Percentiles rank a stretch among this genome's conserved stretches.
These are phyloP conservation scores for Gambusia affinis DNA, from an alignment of 2,113 vertebrate species.

Conservation along the genomic window DNA sequence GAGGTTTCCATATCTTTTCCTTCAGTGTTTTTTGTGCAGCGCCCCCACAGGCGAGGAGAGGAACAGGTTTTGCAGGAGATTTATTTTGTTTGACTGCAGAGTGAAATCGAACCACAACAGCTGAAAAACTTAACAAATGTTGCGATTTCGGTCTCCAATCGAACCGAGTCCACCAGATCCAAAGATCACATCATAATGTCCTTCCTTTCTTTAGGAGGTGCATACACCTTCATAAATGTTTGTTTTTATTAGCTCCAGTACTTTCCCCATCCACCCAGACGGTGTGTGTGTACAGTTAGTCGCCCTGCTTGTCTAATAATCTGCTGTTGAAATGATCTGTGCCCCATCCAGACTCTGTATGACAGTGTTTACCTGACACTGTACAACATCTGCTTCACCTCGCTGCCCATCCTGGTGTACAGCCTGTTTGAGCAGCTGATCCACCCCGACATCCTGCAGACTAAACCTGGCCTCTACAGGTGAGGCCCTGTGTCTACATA, in stretches of 20 bases:
- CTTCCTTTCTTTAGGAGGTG: neutral
- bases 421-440: slow-evolving; percentile 98
- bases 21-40: too few species aligned
- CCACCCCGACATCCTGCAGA: slow-evolving; percentile 92
- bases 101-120: too few species aligned
- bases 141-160: too few species aligned
- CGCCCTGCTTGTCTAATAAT: neutral
- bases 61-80: too few species aligned
- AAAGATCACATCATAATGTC: neutral
- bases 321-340: slow-evolving; percentile 24
- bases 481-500: slow-evolving; percentile 51
- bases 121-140: too few species aligned
- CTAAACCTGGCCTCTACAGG: slow-evolving; percentile 94
- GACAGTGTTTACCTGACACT: slow-evolving; percentile 99
- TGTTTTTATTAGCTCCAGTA: neutral
- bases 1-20: too few species aligned
- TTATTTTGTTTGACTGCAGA: too few species aligned
- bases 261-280: neutral
- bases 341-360: slow-evolving; percentile 91
- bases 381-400: slow-evolving; percentile 99
- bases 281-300: neutral
- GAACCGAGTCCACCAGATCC: neutral
- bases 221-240: neutral
- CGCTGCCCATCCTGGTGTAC: slow-evolving; percentile 96
- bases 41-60: too few species aligned